Evolutionary conservation across 2,797 vertebrate genomes (phyloP), one percentile per base, ranked within the genome.

Genomic region (Mycteria americana): DNA sequence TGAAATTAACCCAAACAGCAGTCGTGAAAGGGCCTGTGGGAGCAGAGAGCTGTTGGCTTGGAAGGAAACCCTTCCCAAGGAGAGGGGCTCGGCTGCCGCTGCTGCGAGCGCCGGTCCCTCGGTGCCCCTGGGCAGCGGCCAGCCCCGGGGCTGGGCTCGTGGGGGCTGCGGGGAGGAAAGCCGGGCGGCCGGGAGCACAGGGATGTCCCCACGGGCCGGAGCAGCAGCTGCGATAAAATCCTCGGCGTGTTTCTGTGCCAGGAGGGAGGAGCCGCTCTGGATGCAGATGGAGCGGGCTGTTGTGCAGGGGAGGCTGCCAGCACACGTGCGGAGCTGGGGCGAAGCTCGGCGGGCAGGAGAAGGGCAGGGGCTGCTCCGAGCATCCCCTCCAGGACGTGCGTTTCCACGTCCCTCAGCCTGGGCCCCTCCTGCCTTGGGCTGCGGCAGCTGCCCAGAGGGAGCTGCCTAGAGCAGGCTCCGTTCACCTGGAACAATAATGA

Each of bases 111-210:
- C 13, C 0, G 9, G 72, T 83, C 10, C 35, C 77, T 43, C 2
- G 0, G 73, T 33, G 69, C n/a, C 43, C 62, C 62, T 0, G n/a
- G 31, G 50, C 30, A 45, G 65, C 1, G 9, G 16, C 19, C 3
- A 2, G 35, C 9, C 63, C n/a, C 0, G 0, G 56, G 43, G 30
- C 87, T 43, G 39, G 35, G 70, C 39, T 50, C 1, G 0, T 6
- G 35, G 76, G 46, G 12, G 22, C 41, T 48, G 43, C 7, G 2
- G 68, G 54, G 37, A 30, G 78, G 28, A 21, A 65, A 50, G 4
- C 28, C 6, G 2, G 25, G 41, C 48, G 43, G 60, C 19, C 5
- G 3, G 70, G 59, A 88, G 54, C 1, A 1, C 7, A 7, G 69
- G 73, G 45, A 27, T 48, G 60, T 28, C 54, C 76, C 46, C 1